phyloP scores from a whole-genome alignment of 2,888 invertebrate species.

The Argynnis bischoffii region DNA sequence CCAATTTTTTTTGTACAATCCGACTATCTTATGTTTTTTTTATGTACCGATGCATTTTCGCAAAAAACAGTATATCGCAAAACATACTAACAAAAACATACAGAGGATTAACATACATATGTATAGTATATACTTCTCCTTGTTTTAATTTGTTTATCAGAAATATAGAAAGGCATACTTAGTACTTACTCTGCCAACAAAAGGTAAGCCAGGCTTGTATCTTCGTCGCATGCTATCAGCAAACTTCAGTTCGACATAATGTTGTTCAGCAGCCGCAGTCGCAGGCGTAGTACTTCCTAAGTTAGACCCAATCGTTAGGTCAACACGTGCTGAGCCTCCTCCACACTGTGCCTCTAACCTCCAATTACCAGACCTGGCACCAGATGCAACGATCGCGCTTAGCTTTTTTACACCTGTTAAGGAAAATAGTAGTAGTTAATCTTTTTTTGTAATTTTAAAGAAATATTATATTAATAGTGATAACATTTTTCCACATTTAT shows the following conservation, averaged over 20 bases:
- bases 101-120: too few species aligned
- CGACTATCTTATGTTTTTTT: too few species aligned
- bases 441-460: too few species aligned
- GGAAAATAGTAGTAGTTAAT: too few species aligned
- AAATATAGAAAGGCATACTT: slow-evolving; percentile 45
- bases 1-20: too few species aligned
- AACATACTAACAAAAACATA: too few species aligned
- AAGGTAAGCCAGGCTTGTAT: slow-evolving; percentile 86
- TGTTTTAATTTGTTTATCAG: too few species aligned
- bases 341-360: slow-evolving; percentile 79
- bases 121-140: too few species aligned
- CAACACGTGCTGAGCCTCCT: slow-evolving; percentile 79
- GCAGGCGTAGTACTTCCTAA: slow-evolving; percentile 72
- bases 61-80: too few species aligned
- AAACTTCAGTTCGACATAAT: slow-evolving; percentile 85
- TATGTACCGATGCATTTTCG: too few species aligned
- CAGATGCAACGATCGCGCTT: slow-evolving; percentile 78
- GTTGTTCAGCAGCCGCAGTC: slow-evolving; percentile 85
- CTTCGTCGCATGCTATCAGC: slow-evolving; percentile 84
- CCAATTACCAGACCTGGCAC: slow-evolving; percentile 83
- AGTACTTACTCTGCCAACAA: slow-evolving; percentile 84
- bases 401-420: slow-evolving; percentile 82
- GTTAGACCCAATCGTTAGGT: slow-evolving; percentile 78
- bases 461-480: too few species aligned
- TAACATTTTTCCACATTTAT: too few species aligned